phyloP scores from a whole-genome alignment of 2,797 vertebrate species.

The Poecilia velifera region DNA sequence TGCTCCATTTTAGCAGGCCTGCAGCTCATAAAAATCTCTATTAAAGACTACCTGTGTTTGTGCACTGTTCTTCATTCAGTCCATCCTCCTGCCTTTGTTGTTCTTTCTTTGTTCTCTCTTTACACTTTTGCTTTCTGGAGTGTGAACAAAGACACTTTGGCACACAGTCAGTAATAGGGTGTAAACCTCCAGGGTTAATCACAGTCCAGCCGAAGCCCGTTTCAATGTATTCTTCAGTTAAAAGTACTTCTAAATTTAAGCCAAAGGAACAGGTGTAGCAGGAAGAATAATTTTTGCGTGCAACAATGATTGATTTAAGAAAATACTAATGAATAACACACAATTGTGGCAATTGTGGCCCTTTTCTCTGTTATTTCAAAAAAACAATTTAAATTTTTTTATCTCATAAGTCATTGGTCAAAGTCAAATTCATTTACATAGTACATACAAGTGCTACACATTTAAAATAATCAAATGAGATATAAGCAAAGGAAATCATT shows the following conservation, averaged over 20 bases:
- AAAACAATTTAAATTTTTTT: background rate
- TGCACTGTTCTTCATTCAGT: slow-evolving; percentile 81
- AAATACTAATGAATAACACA: slow-evolving; percentile 11
- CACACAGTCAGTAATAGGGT: slow-evolving; percentile 24
- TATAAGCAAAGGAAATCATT: background rate
- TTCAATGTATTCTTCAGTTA: background rate
- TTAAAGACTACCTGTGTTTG: slow-evolving; percentile 90
- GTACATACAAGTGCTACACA: background rate
- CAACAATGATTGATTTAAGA: background rate
- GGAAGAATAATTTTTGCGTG: slow-evolving; percentile 16
- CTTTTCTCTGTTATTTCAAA: background rate
- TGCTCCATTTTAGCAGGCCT: slow-evolving; percentile 84
- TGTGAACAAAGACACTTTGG: slow-evolving; percentile 46
- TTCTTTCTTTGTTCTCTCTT: slow-evolving; percentile 22
- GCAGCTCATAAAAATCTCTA: slow-evolving; percentile 92
- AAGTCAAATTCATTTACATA: background rate
- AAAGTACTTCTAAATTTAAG: slow-evolving; percentile 1
- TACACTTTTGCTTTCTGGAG: slow-evolving; percentile 54
- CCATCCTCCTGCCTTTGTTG: slow-evolving; percentile 61
- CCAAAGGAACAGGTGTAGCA: background rate
- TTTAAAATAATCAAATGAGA: background rate
- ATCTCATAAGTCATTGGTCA: background rate
- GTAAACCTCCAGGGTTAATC: slow-evolving; percentile 41
- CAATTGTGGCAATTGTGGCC: no score
- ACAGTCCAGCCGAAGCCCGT: slow-evolving; percentile 37